Base-by-base conservation (phyloP, 2,888 invertebrate species). In the Epinotia brunnichana region DNA sequence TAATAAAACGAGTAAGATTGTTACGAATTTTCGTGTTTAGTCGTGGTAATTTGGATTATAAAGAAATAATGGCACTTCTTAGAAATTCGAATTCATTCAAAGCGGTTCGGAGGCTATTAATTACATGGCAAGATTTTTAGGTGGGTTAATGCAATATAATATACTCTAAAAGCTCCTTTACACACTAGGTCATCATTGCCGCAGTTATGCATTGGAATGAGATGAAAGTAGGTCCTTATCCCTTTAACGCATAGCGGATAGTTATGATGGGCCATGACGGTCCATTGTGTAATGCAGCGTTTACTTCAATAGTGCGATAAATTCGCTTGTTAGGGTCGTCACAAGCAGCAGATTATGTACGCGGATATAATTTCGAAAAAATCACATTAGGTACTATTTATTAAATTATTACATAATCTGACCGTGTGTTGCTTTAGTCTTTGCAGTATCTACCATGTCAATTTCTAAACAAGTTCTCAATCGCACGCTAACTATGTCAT, bases 51-150 rank as follows among this genome's bases (percentile, higher is more conserved):
- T 66, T 41, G 19, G 1, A 21, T 64, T 21, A 53, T 19, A 54
- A 39, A 39, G 48, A 29, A 66, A 66, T n/a, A 63, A 70, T 70
- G 63, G 70, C 63, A 70, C 70, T 57, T 48, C 24, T 19, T 41
- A 54, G 70, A 70, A 48, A 63, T 70, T 62, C 54, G 9, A 56
- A 35, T 41, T 57, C 7, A 56, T 53, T 24, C 9, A 54, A 56
- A 39, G 39, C 29, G 21, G 9, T 51, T 64, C 39, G 39, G 19
- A 35, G 54, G 41, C 41, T 41, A 41, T 64, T 53, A 19, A 64
- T 10, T 54, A 21, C 41, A 64, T 56, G 63, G 70, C 57, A 70
- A 70, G 70, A n/a, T n/a, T 11, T 19, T 63, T 35, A 51, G 70
- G 70, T 70, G 70, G 70, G 70, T 64, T 67, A 57, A n/a, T 21